A percentile compares a stretch with the other conserved stretches of the same genome.
These are phyloP conservation scores for Myotis yumanensis DNA, from an alignment of 2,113 vertebrate species.

Conservation along the genomic window DNA sequence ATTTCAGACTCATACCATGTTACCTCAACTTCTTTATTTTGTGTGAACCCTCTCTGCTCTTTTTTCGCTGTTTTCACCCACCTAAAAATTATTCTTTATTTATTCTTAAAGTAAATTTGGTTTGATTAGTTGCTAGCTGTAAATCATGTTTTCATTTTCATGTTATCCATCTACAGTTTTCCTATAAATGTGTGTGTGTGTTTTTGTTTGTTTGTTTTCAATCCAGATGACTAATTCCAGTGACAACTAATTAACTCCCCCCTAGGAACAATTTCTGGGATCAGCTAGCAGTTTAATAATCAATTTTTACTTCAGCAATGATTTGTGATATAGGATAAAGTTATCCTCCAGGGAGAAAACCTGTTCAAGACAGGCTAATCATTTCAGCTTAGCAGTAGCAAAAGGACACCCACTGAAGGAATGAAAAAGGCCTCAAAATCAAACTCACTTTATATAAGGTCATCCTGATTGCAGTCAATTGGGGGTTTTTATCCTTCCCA, in stretches of 20 bases:
- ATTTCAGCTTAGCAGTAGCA: background rate
- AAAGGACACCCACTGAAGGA: background rate
- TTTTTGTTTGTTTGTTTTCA: background rate
- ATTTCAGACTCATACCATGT: background rate
- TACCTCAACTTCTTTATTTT: background rate
- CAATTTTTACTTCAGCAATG: background rate
- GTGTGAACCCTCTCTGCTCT: background rate
- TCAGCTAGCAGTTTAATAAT: background rate
- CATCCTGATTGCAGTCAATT: background rate
- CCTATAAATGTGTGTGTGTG: background rate
- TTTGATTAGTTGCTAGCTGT: background rate
- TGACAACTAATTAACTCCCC: background rate
- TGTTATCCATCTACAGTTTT: background rate
- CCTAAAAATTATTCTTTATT: background rate
- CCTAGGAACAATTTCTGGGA: background rate
- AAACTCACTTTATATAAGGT: background rate
- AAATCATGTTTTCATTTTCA: background rate
- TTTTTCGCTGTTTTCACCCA: background rate
- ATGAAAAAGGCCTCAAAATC: background rate
- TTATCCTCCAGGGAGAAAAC: background rate
- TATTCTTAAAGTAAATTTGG: background rate
- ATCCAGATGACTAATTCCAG: constrained; percentile 3
- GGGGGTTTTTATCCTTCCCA: background rate
- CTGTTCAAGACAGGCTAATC: background rate
- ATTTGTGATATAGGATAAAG: background rate